Evolutionary conservation across 2,113 vertebrate species (phyloP).

Genomic region (Indicator indicator): DNA sequence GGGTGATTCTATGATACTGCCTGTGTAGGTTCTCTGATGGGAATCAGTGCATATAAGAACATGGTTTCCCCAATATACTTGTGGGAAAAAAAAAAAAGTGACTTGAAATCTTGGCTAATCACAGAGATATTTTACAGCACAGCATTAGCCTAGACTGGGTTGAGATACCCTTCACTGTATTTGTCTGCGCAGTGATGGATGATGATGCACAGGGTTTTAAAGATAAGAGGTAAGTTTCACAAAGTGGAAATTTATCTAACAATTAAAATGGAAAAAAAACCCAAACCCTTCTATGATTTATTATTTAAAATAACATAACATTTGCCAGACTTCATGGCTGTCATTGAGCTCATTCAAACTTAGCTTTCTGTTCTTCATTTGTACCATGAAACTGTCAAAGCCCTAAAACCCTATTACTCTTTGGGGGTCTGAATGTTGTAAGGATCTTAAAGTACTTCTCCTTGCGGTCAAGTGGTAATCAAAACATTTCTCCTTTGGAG

Average conservation of each 20-base stretch:
- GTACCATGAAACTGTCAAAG: background rate
- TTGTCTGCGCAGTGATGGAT: background rate
- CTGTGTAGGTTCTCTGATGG: background rate
- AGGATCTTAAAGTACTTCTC: background rate
- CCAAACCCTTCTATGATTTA: background rate
- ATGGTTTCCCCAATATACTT: background rate
- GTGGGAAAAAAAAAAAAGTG: background rate
- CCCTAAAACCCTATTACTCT: background rate
- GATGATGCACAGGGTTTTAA: background rate
- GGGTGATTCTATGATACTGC: background rate
- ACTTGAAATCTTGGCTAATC: background rate
- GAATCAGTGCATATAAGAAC: background rate
- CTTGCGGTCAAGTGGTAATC: background rate
- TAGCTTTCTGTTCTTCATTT: background rate
- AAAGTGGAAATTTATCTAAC: background rate
- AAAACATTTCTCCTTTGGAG: background rate
- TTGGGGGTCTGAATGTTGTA: background rate
- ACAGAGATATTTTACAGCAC: background rate
- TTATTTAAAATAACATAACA: background rate
- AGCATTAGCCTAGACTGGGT: background rate
- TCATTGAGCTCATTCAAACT: background rate
- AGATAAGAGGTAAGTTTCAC: background rate
- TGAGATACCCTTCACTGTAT: constrained; percentile 9
- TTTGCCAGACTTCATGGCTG: background rate
- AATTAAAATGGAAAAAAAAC: background rate